Percentiles rank a stretch among this genome's conserved stretches.
These are phyloP conservation scores for Petrocephalus schoutedeni DNA, from an alignment of 2,797 vertebrate genomes.

Conservation along the genomic window DNA sequence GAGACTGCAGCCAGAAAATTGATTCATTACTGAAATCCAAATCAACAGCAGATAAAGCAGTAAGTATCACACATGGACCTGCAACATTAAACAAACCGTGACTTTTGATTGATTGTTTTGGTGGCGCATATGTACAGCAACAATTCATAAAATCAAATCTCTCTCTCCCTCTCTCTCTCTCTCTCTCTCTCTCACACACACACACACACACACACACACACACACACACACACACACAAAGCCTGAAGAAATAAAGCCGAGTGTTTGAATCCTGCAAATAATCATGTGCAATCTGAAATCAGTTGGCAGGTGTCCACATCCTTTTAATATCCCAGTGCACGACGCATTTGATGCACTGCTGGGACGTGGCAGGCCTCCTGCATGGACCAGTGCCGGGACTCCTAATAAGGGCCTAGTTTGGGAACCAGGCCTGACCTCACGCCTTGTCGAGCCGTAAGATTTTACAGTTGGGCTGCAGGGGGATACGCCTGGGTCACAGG, in stretches of 20 bases:
- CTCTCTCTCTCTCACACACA: not conserved
- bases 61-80: not conserved
- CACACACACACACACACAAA: not conserved
- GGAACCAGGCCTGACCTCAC: not conserved
- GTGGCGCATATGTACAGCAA: not conserved
- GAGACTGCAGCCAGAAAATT: not conserved
- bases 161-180: not conserved
- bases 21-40: not conserved
- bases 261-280: not conserved
- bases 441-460: not conserved
- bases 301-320: not conserved
- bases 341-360: not conserved
- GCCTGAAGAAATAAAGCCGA: not conserved
- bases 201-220: not conserved
- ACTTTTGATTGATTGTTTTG: not conserved
- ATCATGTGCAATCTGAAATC: conserved; percentile 1
- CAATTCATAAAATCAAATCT: not conserved
- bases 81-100: not conserved
- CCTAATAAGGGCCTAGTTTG: not conserved
- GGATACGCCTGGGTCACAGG: not conserved
- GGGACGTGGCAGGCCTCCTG: not conserved
- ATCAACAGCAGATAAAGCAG: not conserved
- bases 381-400: not conserved
- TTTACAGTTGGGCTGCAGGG: not conserved
- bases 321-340: not conserved